Evolutionary conservation across 2,888 invertebrate genomes (phyloP).

Genomic region (Ditula angustiorana): DNA sequence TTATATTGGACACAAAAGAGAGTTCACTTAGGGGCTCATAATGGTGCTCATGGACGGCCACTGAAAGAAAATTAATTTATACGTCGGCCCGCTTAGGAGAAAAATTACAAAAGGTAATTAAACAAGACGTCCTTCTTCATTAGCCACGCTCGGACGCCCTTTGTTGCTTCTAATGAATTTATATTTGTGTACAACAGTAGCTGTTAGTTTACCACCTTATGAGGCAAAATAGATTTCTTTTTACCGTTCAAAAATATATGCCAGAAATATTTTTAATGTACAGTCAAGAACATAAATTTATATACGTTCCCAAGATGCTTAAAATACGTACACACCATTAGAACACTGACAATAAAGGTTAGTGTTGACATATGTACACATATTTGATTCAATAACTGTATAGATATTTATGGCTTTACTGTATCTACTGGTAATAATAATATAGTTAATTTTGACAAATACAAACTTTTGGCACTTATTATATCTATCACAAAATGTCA

Average conservation of each 20-base stretch:
- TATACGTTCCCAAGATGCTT: no score
- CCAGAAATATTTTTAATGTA: no score
- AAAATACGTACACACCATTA: no score
- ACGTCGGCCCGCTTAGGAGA: constrained; percentile 70
- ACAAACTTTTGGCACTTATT: neutral
- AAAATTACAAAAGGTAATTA: constrained; percentile 83
- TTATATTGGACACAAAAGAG: constrained; percentile 61
- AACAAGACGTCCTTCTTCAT: constrained; percentile 80
- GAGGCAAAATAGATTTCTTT: no score
- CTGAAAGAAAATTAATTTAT: constrained; percentile 77
- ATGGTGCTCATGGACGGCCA: constrained; percentile 62
- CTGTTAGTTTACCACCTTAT: constrained; percentile 33
- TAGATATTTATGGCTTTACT: no score
- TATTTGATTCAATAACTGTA: no score
- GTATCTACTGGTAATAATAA: no score
- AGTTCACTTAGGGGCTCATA: constrained; percentile 65
- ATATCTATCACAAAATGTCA: no score
- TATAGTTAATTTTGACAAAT: neutral
- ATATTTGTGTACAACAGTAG: constrained; percentile 60
- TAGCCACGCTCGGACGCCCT: constrained; percentile 69
- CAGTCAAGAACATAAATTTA: no score
- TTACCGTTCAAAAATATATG: no score
- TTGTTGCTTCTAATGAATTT: constrained; percentile 74
- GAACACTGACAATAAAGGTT: no score
- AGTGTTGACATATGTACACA: no score